A percentile compares a stretch with the other conserved stretches of the same genome.
phyloP scores from a whole-genome alignment of 2,113 vertebrate genomes.

The Otus sunia region DNA sequence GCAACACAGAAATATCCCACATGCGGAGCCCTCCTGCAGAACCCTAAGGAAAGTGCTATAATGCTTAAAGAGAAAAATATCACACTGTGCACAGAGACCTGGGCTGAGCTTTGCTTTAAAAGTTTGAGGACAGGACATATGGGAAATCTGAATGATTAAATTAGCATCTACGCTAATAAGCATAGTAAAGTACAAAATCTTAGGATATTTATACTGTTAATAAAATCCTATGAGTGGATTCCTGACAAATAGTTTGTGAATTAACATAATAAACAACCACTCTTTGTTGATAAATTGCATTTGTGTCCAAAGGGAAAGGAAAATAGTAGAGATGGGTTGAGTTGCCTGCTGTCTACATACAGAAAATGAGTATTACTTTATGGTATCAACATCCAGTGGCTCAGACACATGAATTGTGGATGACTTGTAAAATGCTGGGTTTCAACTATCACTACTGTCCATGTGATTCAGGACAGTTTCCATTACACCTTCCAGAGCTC shows the following conservation, averaged over 20 bases:
- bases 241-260: neutral
- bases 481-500: neutral
- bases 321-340: neutral
- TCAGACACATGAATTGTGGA: neutral
- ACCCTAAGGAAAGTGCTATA: neutral
- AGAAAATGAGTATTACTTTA: neutral
- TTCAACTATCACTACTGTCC: neutral
- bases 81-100: accelerated
- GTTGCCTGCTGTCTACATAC: neutral
- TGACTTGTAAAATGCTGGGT: neutral
- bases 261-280: neutral
- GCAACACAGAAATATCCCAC: neutral
- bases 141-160: neutral
- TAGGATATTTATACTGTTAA: neutral
- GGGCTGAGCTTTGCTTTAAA: neutral
- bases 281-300: neutral
- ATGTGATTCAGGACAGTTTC: neutral
- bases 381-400: neutral
- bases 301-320: neutral
- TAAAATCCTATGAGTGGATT: neutral
- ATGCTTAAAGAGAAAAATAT: neutral
- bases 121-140: neutral
- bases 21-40: neutral
- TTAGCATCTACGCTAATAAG: neutral
- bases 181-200: neutral